Percentiles rank a stretch among this genome's conserved stretches.
Conservation (phyloP, 2,797 vertebrate species). For the Mus spretus region DNA sequence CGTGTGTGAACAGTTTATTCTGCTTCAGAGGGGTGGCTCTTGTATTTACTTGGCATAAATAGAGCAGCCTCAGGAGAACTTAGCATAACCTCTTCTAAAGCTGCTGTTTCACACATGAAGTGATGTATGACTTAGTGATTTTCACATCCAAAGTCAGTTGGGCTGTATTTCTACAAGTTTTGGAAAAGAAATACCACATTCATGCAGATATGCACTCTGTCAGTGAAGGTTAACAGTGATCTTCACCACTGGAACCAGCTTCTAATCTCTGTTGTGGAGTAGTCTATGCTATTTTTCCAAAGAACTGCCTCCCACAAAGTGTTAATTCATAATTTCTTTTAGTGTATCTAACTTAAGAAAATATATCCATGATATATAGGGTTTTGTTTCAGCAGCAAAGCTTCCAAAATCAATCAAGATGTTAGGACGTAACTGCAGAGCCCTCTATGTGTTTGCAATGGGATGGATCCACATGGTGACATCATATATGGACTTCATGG, state of each 20-base stretch:
- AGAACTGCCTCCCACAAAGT: not conserved
- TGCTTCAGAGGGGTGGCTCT: not conserved
- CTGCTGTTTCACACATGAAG: slow-evolving; percentile 51
- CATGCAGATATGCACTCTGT: not conserved
- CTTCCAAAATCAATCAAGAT: not conserved
- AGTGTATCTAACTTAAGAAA: not conserved
- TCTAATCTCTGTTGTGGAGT: not conserved
- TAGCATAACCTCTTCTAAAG: not conserved
- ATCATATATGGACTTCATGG: not conserved
- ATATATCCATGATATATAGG: not conserved
- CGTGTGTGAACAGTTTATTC: slow-evolving; percentile 58
- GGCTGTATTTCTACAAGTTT: not conserved
- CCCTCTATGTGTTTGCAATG: not conserved
- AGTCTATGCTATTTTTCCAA: not conserved
- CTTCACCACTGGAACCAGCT: not conserved
- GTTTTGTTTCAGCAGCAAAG: not conserved
- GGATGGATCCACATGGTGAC: not conserved
- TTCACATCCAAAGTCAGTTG: slow-evolving; percentile 23
- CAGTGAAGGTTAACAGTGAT: not conserved
- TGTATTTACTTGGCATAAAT: slow-evolving; percentile 65
- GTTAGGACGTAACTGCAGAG: not conserved
- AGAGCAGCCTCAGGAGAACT: slow-evolving; percentile 19
- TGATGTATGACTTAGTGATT: slow-evolving; percentile 6
- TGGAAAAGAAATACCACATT: not conserved
- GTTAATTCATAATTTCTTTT: slow-evolving; percentile 9